Conservation (phyloP, 1,140 invertebrate species). For the Araneus ventricosus region DNA sequence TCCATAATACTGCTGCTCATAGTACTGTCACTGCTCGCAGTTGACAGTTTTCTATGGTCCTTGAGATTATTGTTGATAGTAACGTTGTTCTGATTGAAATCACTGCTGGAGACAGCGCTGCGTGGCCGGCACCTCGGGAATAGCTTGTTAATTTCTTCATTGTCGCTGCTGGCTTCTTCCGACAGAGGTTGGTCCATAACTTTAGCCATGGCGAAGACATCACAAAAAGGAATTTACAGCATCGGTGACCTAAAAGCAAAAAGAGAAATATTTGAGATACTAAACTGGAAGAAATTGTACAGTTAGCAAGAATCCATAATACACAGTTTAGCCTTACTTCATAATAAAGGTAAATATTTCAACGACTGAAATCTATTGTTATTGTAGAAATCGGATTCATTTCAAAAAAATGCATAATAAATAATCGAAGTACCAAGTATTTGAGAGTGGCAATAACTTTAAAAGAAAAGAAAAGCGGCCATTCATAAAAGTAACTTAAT, state of each 20-base stretch:
- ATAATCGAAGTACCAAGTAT: too few species aligned
- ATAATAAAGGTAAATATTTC: too few species aligned
- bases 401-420: too few species aligned
- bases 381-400: too few species aligned
- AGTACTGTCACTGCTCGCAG: constrained; percentile 77
- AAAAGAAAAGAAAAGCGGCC: too few species aligned
- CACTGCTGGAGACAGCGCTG: constrained; percentile 79
- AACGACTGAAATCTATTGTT: too few species aligned
- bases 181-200: constrained; percentile 74
- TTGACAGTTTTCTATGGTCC: constrained; percentile 74
- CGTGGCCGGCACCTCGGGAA: constrained; percentile 90
- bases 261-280: neutral
- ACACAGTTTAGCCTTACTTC: too few species aligned
- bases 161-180: constrained; percentile 79
- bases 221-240: constrained; percentile 57
- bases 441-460: too few species aligned
- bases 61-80: constrained; percentile 70
- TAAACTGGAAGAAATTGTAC: too few species aligned
- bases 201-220: constrained; percentile 76
- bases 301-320: too few species aligned
- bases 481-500: too few species aligned
- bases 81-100: constrained; percentile 80
- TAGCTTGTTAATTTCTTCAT: constrained; percentile 88
- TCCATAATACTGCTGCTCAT: constrained; percentile 77
- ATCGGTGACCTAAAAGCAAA: constrained; percentile 50